Evolutionary conservation across 2,888 invertebrate species (phyloP).

Genomic region (Caenorhabditis angaria): DNA sequence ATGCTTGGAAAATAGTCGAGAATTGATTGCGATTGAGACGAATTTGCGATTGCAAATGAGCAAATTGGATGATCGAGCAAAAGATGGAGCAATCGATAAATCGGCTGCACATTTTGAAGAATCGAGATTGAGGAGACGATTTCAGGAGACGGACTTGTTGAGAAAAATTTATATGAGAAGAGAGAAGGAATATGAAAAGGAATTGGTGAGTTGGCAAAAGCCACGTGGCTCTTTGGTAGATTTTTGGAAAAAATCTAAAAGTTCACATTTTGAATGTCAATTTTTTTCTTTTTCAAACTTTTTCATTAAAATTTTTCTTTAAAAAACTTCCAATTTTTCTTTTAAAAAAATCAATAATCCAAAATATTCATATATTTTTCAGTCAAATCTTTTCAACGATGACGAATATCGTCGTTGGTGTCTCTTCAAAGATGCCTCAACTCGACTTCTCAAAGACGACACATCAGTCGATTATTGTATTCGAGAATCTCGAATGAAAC

Average conservation of each 20-base stretch:
- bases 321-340: too few relatives aligned
- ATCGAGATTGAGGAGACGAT: conserved; percentile 37
- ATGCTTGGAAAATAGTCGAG: conserved; percentile 48
- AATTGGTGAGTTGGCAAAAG: conserved; percentile 49
- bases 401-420: conserved; percentile 40
- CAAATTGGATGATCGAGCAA: conserved; percentile 46
- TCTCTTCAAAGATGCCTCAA: conserved; percentile 30
- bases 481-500: conserved; percentile 44
- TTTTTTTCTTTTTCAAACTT: too few relatives aligned
- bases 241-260: too few relatives aligned
- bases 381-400: conserved; percentile 35
- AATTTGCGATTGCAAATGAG: conserved; percentile 49
- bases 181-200: conserved; percentile 45
- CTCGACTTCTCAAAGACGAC: conserved; percentile 38
- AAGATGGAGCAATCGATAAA: conserved; percentile 48
- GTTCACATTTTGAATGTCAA: too few relatives aligned
- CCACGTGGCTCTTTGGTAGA: too few relatives aligned
- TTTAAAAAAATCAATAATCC: too few relatives aligned
- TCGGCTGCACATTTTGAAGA: conserved; percentile 43
- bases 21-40: conserved; percentile 52
- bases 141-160: conserved; percentile 46
- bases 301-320: too few relatives aligned
- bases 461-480: conserved; percentile 45
- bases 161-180: conserved; percentile 40
- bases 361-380: conserved; percentile 21